Evolutionary conservation across 1,140 invertebrate species (phyloP), one percentile per base, ranked within the genome.

Genomic region (Drosophila nigromelanica): DNA sequence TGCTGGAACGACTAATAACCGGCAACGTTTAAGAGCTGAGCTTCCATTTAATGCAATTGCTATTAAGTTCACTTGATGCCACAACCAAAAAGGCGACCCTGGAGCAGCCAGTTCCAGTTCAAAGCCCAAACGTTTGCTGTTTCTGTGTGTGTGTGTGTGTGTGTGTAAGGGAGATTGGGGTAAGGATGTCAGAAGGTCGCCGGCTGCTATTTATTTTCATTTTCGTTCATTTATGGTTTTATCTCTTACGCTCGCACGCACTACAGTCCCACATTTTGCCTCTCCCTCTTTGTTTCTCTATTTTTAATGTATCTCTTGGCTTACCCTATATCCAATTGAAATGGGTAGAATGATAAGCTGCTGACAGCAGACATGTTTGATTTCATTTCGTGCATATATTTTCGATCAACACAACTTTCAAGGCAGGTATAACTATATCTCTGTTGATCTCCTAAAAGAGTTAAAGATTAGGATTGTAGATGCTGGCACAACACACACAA

Each of bases 141-240:
- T n/a, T 30, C 14, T 42, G 24, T 27, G n/a, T 50, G 47, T 27
- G 30, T 59, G 42, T 45, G 24, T 30, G 24, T 42, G 24, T 27
- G n/a, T 50, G 47, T 27, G 47, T 30, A 5, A 3, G 30, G 11
- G 35, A 24, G 11, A 30, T 4, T 33, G 56, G 15, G 8, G n/a
- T n/a, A 18, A 40, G 33, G 35, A 58, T 42, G 52, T 50, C 51
- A 50, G 40, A 60, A 52, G 64, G 56, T 69, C 43, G 51, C 81
- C 81, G 78, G 78, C 82, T 86, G 81, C 82, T 86, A 86, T 86
- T 86, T 86, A 86, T 86, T 87, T 86, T 87, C 82, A 86, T 86
- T 86, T 87, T 81, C 82, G 78, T 87, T 60, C 81, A 86, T 86
- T 86, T 86, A 86, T 86, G 81, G 81, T 80, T 86, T 81, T 75